Evolutionary conservation across 2,797 vertebrate genomes (phyloP), one percentile per base, ranked within the genome.

Genomic region (Echeneis naucrates): DNA sequence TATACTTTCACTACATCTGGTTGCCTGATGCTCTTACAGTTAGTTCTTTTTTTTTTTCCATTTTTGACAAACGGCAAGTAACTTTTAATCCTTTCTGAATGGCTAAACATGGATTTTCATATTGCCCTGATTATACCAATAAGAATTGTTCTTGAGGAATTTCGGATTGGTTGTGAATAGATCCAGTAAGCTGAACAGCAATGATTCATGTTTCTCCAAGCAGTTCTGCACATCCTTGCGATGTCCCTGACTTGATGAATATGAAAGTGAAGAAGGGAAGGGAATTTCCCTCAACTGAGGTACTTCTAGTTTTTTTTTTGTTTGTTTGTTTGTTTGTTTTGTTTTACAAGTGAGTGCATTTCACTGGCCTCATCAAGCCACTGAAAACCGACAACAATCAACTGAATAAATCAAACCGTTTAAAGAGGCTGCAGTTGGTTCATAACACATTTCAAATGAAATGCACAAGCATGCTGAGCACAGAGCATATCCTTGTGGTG

Each of bases 251-350:
- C 55, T 19, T 19, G 53, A 71, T 35, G 48, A 68, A 72, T 42
- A 65, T 21, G 12, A 50, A 27, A 57, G 57, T 14, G 19, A 48
- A 11, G 30, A 35, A 47, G 33, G 67, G 44, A 57, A 26, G 42
- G 47, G 37, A 30, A 26, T 35, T 68, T 59, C 37, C 56, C 23
- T 64, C 27, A 33, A 38, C 38, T 66, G 47, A 73, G 66, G 73
- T 48, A 45, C 40, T 75, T 82, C 86, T 58, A 54, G 50, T 65
- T 68, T 64, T n/a, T n/a, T n/a, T n/a, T n/a, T n/a, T n/a, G n/a
- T n/a, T n/a, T n/a, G n/a, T n/a, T n/a, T n/a, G n/a, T 77, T 85
- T 68, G 60, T 65, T 82, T 86, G 83, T 66, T 76, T 82, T 63
- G 61, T 68, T 80, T 87, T 84, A 75, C 75, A 79, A 66, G 45